Percentiles rank a stretch among this genome's conserved stretches.
Evolutionary conservation across 2,113 vertebrate genomes (phyloP).

Genomic region (Otus sunia): DNA sequence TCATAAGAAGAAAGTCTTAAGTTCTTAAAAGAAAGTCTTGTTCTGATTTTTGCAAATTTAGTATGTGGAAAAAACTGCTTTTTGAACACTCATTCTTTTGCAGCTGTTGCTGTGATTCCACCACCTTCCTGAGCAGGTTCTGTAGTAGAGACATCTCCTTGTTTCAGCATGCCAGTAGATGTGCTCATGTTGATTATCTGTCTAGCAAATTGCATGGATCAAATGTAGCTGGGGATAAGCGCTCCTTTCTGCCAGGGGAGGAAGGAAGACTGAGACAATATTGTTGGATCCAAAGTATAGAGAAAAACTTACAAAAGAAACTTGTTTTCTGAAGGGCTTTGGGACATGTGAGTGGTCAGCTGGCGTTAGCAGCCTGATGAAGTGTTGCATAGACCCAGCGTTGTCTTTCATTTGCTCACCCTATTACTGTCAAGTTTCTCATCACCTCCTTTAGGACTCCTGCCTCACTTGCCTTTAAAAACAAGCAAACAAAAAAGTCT

Average conservation of each 20-base stretch:
- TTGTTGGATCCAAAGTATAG: not conserved
- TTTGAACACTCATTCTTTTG: not conserved
- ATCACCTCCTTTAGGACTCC: not conserved
- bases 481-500: not conserved
- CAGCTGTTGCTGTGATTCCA: not conserved
- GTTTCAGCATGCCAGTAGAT: not conserved
- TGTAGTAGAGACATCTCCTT: not conserved
- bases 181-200: not conserved
- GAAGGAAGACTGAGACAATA: not conserved
- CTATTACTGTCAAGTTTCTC: not conserved
- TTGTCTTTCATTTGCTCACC: not conserved
- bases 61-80: not conserved
- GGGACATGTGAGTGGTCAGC: not conserved
- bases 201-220: not conserved
- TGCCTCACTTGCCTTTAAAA: not conserved
- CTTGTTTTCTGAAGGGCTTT: not conserved
- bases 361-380: not conserved
- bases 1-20: too few relatives aligned
- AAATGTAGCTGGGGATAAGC: not conserved
- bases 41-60: not conserved
- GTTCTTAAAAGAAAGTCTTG: not conserved
- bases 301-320: not conserved
- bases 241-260: not conserved
- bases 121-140: not conserved
- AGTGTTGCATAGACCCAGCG: rapidly evolving